Evolutionary conservation across 2,113 vertebrate species (phyloP).

Genomic region (Amphiprion ocellaris): DNA sequence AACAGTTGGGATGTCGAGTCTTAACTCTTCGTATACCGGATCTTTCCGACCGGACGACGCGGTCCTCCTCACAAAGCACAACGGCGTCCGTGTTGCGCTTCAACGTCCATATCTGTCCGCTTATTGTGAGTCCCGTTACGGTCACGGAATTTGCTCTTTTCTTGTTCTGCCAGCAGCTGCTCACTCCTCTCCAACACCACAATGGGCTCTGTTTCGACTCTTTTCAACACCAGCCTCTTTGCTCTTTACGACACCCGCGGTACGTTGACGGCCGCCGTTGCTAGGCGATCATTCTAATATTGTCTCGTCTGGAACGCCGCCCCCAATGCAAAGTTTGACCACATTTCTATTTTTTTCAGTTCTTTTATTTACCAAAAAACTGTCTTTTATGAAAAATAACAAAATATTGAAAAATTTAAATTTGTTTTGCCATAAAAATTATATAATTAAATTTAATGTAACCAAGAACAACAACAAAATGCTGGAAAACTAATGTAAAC

Average conservation of each 20-base stretch:
- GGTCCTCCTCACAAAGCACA: constrained; percentile 54
- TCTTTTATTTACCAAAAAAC: not conserved
- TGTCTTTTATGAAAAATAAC: not conserved
- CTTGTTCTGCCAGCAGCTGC: constrained; percentile 44
- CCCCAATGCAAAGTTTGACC: constrained; percentile 50
- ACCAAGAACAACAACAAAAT: not conserved
- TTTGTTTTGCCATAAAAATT: too few species aligned
- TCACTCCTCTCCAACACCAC: constrained; percentile 79
- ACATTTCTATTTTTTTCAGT: constrained; percentile 21
- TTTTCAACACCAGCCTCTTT: constrained; percentile 79
- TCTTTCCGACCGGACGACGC: constrained; percentile 53
- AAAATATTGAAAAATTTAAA: not conserved
- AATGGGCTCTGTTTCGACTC: constrained; percentile 78
- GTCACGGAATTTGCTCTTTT: constrained; percentile 30
- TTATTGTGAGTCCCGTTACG: constrained; percentile 28
- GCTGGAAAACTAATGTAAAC: not conserved
- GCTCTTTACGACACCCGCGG: constrained; percentile 76
- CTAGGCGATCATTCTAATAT: constrained; percentile 72
- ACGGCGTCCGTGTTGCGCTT: constrained; percentile 3
- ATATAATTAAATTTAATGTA: too few species aligned
- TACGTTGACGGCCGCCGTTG: constrained; percentile 79
- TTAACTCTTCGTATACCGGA: constrained; percentile 79
- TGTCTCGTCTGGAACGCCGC: constrained; percentile 58
- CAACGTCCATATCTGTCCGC: constrained; percentile 47
- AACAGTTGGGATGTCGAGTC: constrained; percentile 78